Evolutionary conservation across 2,113 vertebrate genomes (phyloP).

Genomic region (Platanista minor): DNA sequence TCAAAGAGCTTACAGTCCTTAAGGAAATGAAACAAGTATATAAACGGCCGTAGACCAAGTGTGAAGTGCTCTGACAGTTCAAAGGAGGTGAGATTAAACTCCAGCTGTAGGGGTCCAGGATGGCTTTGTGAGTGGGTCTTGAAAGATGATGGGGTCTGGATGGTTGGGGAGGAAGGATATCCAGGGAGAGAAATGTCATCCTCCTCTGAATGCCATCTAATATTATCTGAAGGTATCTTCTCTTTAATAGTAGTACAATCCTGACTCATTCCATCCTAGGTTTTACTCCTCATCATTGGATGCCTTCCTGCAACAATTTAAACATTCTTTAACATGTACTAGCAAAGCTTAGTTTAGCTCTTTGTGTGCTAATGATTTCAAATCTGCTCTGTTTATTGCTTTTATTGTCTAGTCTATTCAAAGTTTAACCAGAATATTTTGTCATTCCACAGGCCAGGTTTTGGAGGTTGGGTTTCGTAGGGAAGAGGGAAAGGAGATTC

Average conservation of each 20-base stretch:
- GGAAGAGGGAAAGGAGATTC: background rate
- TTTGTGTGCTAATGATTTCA: background rate
- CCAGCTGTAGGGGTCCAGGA: background rate
- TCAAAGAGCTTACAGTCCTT: conserved; percentile 30
- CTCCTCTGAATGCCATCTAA: background rate
- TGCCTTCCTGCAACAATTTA: background rate
- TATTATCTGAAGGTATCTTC: background rate
- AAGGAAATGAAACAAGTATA: background rate
- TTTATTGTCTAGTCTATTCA: background rate
- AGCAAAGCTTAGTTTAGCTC: background rate
- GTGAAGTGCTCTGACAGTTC: background rate
- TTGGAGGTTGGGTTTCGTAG: background rate
- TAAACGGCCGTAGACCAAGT: background rate
- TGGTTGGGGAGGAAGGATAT: background rate
- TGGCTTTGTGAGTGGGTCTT: background rate
- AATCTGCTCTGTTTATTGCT: background rate
- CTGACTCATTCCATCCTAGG: background rate
- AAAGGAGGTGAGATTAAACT: background rate
- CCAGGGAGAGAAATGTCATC: background rate
- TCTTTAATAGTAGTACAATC: background rate
- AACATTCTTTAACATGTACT: background rate
- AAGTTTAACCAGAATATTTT: background rate
- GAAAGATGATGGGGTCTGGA: background rate
- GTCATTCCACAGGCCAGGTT: background rate
- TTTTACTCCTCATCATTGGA: background rate